Percentiles rank a stretch among this genome's conserved stretches.
Conservation (phyloP, 2,888 invertebrate species). For the Hirtodrosophila cameraria region DNA sequence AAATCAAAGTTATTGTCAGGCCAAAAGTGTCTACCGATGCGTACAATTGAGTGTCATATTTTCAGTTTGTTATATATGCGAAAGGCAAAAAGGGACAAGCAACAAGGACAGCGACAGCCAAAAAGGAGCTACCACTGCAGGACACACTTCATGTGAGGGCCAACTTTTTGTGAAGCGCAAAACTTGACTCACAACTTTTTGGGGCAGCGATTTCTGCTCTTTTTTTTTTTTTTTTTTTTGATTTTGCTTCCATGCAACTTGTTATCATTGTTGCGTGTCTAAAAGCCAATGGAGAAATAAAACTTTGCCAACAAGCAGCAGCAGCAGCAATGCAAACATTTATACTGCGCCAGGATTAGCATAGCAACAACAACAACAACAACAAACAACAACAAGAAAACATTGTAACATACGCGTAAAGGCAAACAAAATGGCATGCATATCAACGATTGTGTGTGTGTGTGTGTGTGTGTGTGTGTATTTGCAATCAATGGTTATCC, state of each 20-base stretch:
- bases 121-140: too few species aligned
- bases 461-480: slow-evolving; percentile 20
- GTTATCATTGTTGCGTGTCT: slow-evolving; percentile 79
- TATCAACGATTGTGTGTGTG: slow-evolving; percentile 9
- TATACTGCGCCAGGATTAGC: slow-evolving; percentile 67
- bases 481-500: slow-evolving; percentile 73
- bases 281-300: slow-evolving; percentile 71
- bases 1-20: slow-evolving; percentile 78
- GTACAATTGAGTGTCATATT: slow-evolving; percentile 79
- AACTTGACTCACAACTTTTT: slow-evolving; percentile 50
- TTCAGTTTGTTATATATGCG: slow-evolving; percentile 69
- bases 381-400: slow-evolving; percentile 17
- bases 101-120: too few species aligned
- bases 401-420: slow-evolving; percentile 32
- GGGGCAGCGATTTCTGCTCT: slow-evolving; percentile 39
- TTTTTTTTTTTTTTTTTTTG: slow-evolving; percentile 9
- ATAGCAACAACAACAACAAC: slow-evolving; percentile 37
- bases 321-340: slow-evolving; percentile 56
- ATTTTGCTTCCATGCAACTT: slow-evolving; percentile 53
- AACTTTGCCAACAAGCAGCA: slow-evolving; percentile 58
- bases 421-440: slow-evolving; percentile 12
- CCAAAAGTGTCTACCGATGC: slow-evolving; percentile 75
- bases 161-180: slow-evolving; percentile 56
- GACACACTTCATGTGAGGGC: slow-evolving; percentile 38
- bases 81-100: slow-evolving; percentile 25